phyloP scores from a whole-genome alignment of 2,797 vertebrate species.

The Eospalax fontanierii region DNA sequence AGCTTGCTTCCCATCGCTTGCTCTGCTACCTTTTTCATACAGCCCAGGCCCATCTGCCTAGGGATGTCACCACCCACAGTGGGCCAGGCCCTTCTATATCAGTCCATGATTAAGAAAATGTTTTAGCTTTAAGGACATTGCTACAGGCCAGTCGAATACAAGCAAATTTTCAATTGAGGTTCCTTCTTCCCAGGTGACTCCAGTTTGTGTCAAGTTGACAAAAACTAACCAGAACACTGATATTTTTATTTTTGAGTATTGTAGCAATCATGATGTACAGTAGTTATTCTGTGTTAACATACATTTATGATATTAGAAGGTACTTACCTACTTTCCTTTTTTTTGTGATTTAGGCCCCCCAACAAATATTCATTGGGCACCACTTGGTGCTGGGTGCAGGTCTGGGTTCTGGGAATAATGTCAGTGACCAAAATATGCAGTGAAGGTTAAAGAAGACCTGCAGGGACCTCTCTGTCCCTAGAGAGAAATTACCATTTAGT shows the following conservation, averaged over 20 bases:
- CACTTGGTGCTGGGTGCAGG: neutral
- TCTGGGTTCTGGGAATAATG: slow-evolving; percentile 4
- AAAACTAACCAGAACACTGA: neutral
- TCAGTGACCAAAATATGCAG: neutral
- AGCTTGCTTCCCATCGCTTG: too few species aligned
- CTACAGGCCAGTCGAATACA: too few species aligned
- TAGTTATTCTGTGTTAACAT: neutral
- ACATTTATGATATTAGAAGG: too few species aligned
- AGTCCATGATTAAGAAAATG: too few species aligned
- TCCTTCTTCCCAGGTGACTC: too few species aligned
- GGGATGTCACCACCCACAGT: neutral
- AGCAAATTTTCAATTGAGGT: too few species aligned
- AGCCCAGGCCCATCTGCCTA: neutral
- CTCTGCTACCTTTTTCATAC: too few species aligned
- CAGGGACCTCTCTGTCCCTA: neutral
- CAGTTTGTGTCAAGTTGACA: too few species aligned
- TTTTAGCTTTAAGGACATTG: too few species aligned
- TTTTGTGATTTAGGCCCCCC: neutral
- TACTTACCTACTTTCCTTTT: neutral
- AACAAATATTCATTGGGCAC: neutral
- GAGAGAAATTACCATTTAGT: slow-evolving; percentile 64
- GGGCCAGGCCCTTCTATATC: too few species aligned
- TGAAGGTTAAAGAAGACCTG: neutral
- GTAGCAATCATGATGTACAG: neutral
- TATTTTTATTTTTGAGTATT: slow-evolving; percentile 43